A percentile compares a stretch with the other conserved stretches of the same genome.
Conservation (phyloP, 1,140 invertebrate species). For the Uloborus diversus region DNA sequence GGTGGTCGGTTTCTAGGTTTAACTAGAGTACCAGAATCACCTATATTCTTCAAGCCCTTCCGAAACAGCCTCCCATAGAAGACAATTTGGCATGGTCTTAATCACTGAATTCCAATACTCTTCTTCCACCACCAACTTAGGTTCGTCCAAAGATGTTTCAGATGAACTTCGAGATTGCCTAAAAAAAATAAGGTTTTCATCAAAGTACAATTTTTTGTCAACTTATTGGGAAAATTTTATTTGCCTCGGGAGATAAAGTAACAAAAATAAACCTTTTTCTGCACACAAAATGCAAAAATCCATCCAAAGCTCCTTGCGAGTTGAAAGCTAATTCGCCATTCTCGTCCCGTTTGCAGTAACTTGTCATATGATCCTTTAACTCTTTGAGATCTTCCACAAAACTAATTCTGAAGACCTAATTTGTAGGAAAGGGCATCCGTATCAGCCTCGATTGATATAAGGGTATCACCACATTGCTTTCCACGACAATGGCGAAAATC, state of each 20-base stretch:
- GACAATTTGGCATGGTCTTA: not conserved
- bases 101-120: not conserved
- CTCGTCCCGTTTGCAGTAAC: not conserved
- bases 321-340: not conserved
- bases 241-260: not conserved
- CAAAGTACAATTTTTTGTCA: not conserved
- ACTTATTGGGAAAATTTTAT: not conserved
- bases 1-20: no score
- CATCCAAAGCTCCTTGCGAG: conserved; percentile 2
- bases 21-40: not conserved
- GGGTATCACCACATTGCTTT: no score
- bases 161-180: not conserved
- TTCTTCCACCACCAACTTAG: not conserved
- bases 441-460: no score
- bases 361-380: conserved; percentile 31
- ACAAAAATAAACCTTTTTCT: not conserved
- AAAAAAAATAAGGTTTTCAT: not conserved
- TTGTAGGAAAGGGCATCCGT: no score
- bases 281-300: conserved; percentile 13
- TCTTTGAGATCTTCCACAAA: conserved; percentile 25
- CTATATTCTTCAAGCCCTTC: conserved; percentile 8
- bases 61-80: conserved; percentile 19
- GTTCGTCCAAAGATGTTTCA: not conserved
- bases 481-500: no score
- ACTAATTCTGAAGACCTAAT: conserved; percentile 39